Percentiles rank a stretch among this genome's conserved stretches.
Conservation (phyloP, 1,140 invertebrate genomes). For the Xylocopa sonorina region DNA sequence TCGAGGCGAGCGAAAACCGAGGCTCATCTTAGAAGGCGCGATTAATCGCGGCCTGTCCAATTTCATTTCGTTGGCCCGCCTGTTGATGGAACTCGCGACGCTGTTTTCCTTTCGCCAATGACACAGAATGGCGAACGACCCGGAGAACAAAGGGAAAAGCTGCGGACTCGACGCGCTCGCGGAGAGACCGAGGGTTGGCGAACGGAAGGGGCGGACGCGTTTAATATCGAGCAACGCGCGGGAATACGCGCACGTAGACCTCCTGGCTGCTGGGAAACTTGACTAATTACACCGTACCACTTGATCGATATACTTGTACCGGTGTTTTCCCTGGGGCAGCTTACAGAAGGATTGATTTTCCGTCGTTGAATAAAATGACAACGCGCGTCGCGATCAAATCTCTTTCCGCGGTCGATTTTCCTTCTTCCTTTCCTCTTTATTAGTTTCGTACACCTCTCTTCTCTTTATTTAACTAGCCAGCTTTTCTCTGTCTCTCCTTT, state of each 20-base stretch:
- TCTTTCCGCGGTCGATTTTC: constrained; percentile 6
- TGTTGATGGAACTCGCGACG: constrained; percentile 10
- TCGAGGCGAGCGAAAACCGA: not conserved
- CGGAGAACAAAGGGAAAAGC: not conserved
- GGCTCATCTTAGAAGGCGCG: not conserved
- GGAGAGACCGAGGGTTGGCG: too few relatives aligned
- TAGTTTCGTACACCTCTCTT: not conserved
- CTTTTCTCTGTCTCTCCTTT: not conserved
- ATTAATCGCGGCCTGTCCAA: constrained; percentile 28
- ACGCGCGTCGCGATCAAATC: not conserved
- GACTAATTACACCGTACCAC: constrained; percentile 45
- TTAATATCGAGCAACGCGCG: not conserved
- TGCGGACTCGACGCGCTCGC: not conserved
- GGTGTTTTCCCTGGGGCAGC: constrained; percentile 10
- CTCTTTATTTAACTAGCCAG: too few relatives aligned
- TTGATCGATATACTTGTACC: constrained; percentile 33
- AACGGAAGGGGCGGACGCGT: not conserved
- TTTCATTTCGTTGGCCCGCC: constrained; percentile 27
- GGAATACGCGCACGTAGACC: not conserved
- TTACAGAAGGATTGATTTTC: constrained; percentile 51
- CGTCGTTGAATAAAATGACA: constrained; percentile 32
- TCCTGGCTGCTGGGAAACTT: constrained; percentile 11
- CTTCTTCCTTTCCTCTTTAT: not conserved
- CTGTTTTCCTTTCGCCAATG: constrained; percentile 4
- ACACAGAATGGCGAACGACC: not conserved